A percentile compares a stretch with the other conserved stretches of the same genome.
phyloP scores from a whole-genome alignment of 1,140 invertebrate species.

The Philotrypesis tridentata region DNA sequence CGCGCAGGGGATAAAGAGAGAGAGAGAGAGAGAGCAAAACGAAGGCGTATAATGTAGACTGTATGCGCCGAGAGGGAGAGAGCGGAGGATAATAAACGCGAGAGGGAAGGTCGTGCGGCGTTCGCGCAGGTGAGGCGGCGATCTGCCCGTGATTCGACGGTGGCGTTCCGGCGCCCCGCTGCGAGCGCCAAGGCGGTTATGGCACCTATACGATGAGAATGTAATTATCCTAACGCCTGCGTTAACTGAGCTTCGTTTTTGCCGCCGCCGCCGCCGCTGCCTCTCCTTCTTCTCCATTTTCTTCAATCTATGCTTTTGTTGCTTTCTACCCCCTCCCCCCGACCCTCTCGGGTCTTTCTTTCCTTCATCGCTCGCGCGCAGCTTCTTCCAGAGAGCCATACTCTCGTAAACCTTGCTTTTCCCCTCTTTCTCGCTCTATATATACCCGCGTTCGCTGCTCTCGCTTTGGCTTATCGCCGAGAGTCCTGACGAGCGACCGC shows the following conservation, averaged over 20 bases:
- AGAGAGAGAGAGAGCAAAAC: neutral
- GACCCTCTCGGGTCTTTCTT: neutral
- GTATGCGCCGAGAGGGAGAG: too few species aligned
- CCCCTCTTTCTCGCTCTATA: neutral
- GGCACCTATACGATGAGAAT: slow-evolving; percentile 57
- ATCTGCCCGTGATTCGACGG: slow-evolving; percentile 29
- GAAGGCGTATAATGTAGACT: neutral
- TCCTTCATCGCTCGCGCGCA: neutral
- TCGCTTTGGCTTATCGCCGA: slow-evolving; percentile 15
- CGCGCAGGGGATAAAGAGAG: too few species aligned
- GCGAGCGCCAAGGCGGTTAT: slow-evolving; percentile 57
- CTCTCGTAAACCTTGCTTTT: neutral
- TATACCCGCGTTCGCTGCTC: neutral
- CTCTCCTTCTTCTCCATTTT: slow-evolving; percentile 25
- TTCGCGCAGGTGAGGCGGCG: slow-evolving; percentile 20
- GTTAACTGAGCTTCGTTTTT: slow-evolving; percentile 51
- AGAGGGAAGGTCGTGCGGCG: slow-evolving; percentile 13
- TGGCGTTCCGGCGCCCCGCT: slow-evolving; percentile 35
- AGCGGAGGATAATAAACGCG: slow-evolving; percentile 35
- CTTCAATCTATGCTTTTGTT: slow-evolving; percentile 33
- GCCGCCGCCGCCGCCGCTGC: neutral
- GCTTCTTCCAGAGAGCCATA: neutral
- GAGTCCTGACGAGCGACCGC: slow-evolving; percentile 7
- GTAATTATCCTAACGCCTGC: slow-evolving; percentile 64
- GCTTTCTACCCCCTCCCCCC: neutral